Percentiles rank a stretch among this genome's conserved stretches.
Evolutionary conservation across 2,797 vertebrate species (phyloP).

Genomic region (Aldrovandia affinis): DNA sequence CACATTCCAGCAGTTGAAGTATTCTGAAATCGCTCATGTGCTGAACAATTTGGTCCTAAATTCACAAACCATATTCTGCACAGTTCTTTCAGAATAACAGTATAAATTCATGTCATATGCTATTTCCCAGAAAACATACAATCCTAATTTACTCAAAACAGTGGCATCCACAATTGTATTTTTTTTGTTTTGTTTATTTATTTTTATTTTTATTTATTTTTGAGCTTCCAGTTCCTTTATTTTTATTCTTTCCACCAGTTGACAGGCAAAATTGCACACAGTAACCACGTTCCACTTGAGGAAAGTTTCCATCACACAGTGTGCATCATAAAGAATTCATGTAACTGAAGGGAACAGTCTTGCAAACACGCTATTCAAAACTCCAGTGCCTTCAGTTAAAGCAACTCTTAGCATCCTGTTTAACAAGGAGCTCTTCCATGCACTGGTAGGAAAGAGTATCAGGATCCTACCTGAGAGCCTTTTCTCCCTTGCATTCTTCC

Average conservation of each 20-base stretch:
- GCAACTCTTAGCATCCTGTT: not conserved
- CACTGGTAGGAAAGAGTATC: not conserved
- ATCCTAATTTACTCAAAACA: not conserved
- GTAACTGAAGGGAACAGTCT: not conserved
- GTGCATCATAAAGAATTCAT: not conserved
- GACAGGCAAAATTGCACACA: not conserved
- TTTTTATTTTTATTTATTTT: no score
- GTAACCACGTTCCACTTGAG: not conserved
- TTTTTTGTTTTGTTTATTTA: no score
- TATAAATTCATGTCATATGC: not conserved
- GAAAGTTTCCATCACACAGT: not conserved
- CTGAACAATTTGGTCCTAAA: not conserved
- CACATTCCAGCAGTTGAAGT: not conserved
- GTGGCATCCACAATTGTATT: not conserved
- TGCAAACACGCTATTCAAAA: not conserved
- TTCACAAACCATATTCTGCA: not conserved
- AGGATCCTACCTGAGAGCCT: slow-evolving; percentile 72
- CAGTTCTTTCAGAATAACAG: not conserved
- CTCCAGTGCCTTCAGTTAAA: not conserved
- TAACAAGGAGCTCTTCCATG: not conserved
- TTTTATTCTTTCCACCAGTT: not conserved
- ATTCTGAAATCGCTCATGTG: not conserved
- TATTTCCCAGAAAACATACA: slow-evolving; percentile 8
- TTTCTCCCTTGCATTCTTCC: slow-evolving; percentile 77
- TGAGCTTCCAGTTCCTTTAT: not conserved